Evolutionary conservation across 2,888 invertebrate species (phyloP).

Genomic region (Disparrhopalites patrizii): DNA sequence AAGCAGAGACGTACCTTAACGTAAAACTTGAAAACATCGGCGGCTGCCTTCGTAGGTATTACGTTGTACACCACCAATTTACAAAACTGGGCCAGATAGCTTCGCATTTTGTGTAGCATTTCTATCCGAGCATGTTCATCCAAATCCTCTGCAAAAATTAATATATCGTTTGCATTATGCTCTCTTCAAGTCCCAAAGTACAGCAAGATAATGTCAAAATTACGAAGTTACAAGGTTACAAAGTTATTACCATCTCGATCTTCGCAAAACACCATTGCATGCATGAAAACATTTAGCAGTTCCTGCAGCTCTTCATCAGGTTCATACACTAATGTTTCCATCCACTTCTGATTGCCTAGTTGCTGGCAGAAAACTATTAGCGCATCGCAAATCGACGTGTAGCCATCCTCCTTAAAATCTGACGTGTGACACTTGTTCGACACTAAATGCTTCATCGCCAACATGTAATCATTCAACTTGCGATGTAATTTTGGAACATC

Average conservation of each 20-base stretch:
- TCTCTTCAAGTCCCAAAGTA: too few relatives aligned
- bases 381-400: slow-evolving; percentile 91
- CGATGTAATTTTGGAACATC: slow-evolving; percentile 62
- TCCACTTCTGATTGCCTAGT: slow-evolving; percentile 54
- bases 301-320: slow-evolving; percentile 74
- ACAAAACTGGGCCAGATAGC: slow-evolving; percentile 93
- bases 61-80: slow-evolving; percentile 98
- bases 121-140: slow-evolving; percentile 95
- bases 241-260: slow-evolving; percentile 85
- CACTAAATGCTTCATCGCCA: slow-evolving; percentile 67
- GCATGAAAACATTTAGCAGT: slow-evolving; percentile 84
- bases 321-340: slow-evolving; percentile 65
- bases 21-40: slow-evolving; percentile 95
- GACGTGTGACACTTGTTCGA: slow-evolving; percentile 59
- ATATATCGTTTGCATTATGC: background rate
- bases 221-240: too few relatives aligned
- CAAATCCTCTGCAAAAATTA: slow-evolving; percentile 63
- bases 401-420: slow-evolving; percentile 77
- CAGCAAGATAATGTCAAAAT: too few relatives aligned
- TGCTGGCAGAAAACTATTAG: slow-evolving; percentile 89
- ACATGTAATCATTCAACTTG: slow-evolving; percentile 71
- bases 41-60: slow-evolving; percentile 83
- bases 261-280: slow-evolving; percentile 87
- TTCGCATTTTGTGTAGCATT: slow-evolving; percentile 91
- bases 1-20: slow-evolving; percentile 65